These are phyloP conservation scores for Odobenus rosmarus DNA, from an alignment of 2,113 vertebrate genomes.

Conservation along the genomic window DNA sequence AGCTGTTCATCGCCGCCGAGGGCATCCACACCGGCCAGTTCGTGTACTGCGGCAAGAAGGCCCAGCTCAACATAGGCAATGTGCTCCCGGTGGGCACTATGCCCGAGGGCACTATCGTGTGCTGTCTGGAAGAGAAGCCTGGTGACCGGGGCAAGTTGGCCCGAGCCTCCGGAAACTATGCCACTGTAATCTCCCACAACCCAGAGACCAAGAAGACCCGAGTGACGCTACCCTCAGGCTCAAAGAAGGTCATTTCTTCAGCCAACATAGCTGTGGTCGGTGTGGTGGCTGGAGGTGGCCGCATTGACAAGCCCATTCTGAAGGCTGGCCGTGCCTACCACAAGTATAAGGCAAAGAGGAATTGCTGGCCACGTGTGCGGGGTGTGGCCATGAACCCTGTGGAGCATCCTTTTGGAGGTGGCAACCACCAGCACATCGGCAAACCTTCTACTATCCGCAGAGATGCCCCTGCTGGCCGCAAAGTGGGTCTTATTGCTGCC, in stretches of 20 bases:
- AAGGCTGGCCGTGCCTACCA: conserved; percentile 95
- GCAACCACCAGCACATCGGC: conserved; percentile 99
- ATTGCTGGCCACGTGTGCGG: conserved; percentile 99
- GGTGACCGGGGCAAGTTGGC: conserved; percentile 97
- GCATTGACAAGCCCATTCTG: too few species aligned
- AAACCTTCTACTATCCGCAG: conserved; percentile 98
- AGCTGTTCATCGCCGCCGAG: conserved; percentile 97
- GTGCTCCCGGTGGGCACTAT: conserved; percentile 96
- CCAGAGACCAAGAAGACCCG: conserved; percentile 97
- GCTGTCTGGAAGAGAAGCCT: conserved; percentile 97
- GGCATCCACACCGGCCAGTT: conserved; percentile 99
- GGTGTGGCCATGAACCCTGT: conserved; percentile 99
- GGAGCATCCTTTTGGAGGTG: conserved; percentile 99
- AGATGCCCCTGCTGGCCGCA: conserved; percentile 98
- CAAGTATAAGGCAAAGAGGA: conserved; percentile 99
- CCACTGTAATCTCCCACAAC: conserved; percentile 98
- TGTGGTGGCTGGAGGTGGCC: too few species aligned
- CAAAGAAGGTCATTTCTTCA: too few species aligned
- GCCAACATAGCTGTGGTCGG: too few species aligned
- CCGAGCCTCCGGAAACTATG: conserved; percentile 97
- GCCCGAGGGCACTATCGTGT: conserved; percentile 98
- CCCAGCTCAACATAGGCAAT: conserved; percentile 98
- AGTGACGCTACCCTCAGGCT: conserved; percentile 87
- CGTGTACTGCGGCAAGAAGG: conserved; percentile 99
- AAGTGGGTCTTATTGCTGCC: conserved; percentile 99